phyloP scores from a whole-genome alignment of 2,797 vertebrate species.

The Mormyrus proboscirostris region DNA sequence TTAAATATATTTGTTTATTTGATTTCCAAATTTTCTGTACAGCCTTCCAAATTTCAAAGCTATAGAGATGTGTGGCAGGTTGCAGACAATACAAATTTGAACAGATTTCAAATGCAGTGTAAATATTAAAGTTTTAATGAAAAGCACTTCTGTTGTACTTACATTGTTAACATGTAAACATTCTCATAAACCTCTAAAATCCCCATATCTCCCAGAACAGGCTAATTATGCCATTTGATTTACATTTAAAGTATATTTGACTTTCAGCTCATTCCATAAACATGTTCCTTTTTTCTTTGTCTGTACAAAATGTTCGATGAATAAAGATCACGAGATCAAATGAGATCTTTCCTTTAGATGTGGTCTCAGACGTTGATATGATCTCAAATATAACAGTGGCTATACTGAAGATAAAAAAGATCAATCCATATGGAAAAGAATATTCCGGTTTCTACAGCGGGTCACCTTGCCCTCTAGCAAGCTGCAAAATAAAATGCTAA shows the following conservation, averaged over 20 bases:
- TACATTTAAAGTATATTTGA: neutral
- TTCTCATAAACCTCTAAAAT: neutral
- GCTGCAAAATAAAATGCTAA: conserved; percentile 24
- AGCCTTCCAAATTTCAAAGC: neutral
- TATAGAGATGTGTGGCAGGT: neutral
- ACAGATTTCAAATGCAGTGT: neutral
- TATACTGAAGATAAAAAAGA: neutral
- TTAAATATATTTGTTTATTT: conserved; percentile 5
- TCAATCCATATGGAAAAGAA: neutral
- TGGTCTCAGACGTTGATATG: neutral
- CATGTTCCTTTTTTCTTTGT: neutral
- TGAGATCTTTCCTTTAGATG: neutral
- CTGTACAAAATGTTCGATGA: neutral
- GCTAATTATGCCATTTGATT: neutral
- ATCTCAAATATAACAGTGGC: neutral
- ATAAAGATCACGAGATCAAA: neutral
- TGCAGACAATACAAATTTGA: neutral
- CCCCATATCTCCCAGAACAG: neutral
- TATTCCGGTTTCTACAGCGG: neutral
- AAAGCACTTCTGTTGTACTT: neutral
- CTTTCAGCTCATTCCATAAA: neutral
- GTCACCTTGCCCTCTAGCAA: neutral
- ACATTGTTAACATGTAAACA: neutral
- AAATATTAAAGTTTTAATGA: neutral
- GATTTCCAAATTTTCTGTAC: neutral